phyloP scores from a whole-genome alignment of 2,888 invertebrate species.

The Anthophora plumipes region DNA sequence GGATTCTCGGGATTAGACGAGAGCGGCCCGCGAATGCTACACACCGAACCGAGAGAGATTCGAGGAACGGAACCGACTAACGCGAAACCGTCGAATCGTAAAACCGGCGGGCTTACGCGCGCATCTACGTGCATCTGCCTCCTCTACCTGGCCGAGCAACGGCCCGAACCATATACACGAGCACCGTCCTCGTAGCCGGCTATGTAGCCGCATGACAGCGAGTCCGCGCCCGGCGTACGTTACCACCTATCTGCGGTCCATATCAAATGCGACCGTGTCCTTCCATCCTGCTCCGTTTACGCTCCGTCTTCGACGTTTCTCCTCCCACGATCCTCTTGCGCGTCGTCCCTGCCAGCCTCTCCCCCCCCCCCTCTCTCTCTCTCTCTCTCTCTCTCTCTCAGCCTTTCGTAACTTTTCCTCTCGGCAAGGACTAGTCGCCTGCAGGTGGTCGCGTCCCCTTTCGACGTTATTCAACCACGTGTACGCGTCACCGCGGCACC shows the following conservation, averaged over 20 bases:
- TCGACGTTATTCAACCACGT: no score
- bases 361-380: background rate
- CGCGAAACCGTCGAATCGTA: slow-evolving; percentile 54
- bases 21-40: slow-evolving; percentile 40
- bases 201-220: slow-evolving; percentile 79
- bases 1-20: slow-evolving; percentile 78
- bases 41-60: slow-evolving; percentile 5
- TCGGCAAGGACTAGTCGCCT: background rate
- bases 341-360: no score
- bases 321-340: background rate
- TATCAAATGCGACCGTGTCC: slow-evolving; percentile 83
- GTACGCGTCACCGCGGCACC: background rate
- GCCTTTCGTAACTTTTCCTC: no score
- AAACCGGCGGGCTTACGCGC: slow-evolving; percentile 52
- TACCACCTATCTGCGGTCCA: slow-evolving; percentile 83
- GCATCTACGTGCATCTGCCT: slow-evolving; percentile 11
- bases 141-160: slow-evolving; percentile 23
- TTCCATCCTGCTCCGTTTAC: slow-evolving; percentile 66
- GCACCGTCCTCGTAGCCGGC: slow-evolving; percentile 49
- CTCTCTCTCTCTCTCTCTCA: no score
- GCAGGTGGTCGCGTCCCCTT: no score
- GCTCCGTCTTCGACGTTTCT: slow-evolving; percentile 31
- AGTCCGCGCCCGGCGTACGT: slow-evolving; percentile 80
- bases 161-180: slow-evolving; percentile 59
- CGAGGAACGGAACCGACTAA: slow-evolving; percentile 10